Evolutionary conservation across 2,797 vertebrate species (phyloP), one percentile per base, ranked within the genome.

Genomic region (Calcarius lapponicus): DNA sequence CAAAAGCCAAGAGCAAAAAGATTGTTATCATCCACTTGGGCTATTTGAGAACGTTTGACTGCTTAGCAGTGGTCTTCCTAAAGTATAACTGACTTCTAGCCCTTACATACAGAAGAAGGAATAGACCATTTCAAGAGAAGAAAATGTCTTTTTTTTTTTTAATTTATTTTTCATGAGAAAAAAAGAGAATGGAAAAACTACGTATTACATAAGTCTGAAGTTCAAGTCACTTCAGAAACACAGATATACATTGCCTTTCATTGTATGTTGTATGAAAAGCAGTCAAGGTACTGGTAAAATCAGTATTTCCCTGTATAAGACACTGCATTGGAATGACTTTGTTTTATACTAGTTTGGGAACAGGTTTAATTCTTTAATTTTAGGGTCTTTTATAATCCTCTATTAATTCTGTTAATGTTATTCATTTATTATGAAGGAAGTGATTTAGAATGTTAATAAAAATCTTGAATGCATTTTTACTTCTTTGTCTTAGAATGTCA

Each of bases 11-110:
- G 13, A 54, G 28, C 10, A 74, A 71, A 79, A 78, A 38, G 19
- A n/a, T 42, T 1, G 0, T 53, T 5, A 13, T 31, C 0, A 1
- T 10, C 10, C 13, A 71, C 3, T 2, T 31, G 60, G 19, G 10
- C 4, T 56, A 40, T 43, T 40, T 61, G 36, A 31, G 29, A 80
- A 42, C 7, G 12, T 43, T 69, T 31, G 54, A 11, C 31, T 60
- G 10, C 31, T 79, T 50, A 71, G 51, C 8, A 47, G 10, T 17
- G 14, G 6, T 47, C 21, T 42, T 73, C 28, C 58, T 67, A 45
- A 60, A 74, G 31, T 28, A 10, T 51, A 92, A 75, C 3, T n/a
- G 11, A 43, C 90, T 93, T 85, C 48, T 70, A 58, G 16, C 5
- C 18, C 9, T 54, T 45, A 36, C 18, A 17, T 16, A 28, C 6